Evolutionary conservation across 2,888 invertebrate genomes (phyloP).

Genomic region (Drosophila monieri): DNA sequence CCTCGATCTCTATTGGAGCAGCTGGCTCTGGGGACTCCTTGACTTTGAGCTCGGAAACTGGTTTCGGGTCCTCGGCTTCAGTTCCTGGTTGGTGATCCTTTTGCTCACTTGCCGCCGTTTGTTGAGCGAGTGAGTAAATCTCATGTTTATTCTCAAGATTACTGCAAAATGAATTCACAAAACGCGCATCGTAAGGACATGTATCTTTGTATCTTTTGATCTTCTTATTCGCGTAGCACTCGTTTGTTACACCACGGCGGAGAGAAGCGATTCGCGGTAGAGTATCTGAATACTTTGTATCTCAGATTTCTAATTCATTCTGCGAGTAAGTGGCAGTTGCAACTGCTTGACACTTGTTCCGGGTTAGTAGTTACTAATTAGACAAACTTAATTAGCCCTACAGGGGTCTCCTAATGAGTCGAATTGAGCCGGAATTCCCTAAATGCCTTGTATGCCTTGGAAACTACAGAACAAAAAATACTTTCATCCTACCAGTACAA

Average conservation of each 20-base stretch:
- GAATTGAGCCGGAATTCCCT: conserved; percentile 32
- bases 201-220: not conserved
- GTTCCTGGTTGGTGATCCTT: conserved; percentile 61
- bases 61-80: conserved; percentile 47
- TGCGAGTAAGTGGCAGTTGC: not conserved
- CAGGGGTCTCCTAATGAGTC: conserved; percentile 49
- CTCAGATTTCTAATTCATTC: not conserved
- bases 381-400: conserved; percentile 22
- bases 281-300: conserved; percentile 1
- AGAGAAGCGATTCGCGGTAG: conserved; percentile 51
- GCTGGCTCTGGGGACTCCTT: conserved; percentile 21
- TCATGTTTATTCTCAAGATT: conserved; percentile 84
- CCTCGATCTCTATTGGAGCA: conserved; percentile 45
- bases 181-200: conserved; percentile 60
- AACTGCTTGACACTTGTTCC: conserved; percentile 28
- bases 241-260: conserved; percentile 74
- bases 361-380: conserved; percentile 47
- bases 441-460: not conserved
- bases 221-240: conserved; percentile 56
- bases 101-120: conserved; percentile 83
- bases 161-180: conserved; percentile 81
- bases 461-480: not conserved
- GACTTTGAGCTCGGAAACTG: conserved; percentile 25
- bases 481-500: not conserved
- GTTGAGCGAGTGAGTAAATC: conserved; percentile 84